Evolutionary conservation across 2,888 invertebrate genomes (phyloP), one percentile per base, ranked within the genome.

Genomic region (Hartigia nigra): DNA sequence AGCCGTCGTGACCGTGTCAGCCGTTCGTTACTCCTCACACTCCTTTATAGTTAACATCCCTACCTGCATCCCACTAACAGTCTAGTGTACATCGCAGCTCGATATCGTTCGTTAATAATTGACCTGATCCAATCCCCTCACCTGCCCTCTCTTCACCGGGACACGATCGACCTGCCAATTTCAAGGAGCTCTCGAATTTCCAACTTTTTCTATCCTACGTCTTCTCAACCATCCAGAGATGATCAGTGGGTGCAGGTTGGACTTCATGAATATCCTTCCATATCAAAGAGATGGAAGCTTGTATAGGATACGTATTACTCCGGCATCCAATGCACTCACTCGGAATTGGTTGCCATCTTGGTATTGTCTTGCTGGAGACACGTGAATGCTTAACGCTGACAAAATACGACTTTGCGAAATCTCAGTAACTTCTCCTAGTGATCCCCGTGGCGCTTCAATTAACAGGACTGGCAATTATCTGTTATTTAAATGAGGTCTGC

Each of bases 401-500:
- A 31, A 72, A 72, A 72, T 34, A 72, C 72, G 72, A 34, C 72
- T 34, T 72, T 78, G 79, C 84, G 84, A 87, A 88, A 88, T 90
- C 88, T 87, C 85, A 84, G 87, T 84, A 86, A 84, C 85, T 86
- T 86, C 86, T 87, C 23, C 86, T 85, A 83, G 81, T 83, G 86
- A 86, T 88, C 85, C 85, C 87, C 82, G 84, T 84, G 87, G 86
- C 85, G 87, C 86, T 87, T 89, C 90, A 89, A 89, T 90, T 89
- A 90, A 90, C 88, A 86, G 87, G 85, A 83, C 87, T 85, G 86
- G 87, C 88, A 88, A 89, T 90, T 90, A 89, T 89, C 88, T 87
- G 88, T 89, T 89, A 89, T 89, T 89, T 88, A 89, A 89, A 89
- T 89, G 88, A 89, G 86, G 83, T 86, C 77, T 78, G 81, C 82